phyloP scores from a whole-genome alignment of 2,888 invertebrate genomes.

The Clistopyga incitator region DNA sequence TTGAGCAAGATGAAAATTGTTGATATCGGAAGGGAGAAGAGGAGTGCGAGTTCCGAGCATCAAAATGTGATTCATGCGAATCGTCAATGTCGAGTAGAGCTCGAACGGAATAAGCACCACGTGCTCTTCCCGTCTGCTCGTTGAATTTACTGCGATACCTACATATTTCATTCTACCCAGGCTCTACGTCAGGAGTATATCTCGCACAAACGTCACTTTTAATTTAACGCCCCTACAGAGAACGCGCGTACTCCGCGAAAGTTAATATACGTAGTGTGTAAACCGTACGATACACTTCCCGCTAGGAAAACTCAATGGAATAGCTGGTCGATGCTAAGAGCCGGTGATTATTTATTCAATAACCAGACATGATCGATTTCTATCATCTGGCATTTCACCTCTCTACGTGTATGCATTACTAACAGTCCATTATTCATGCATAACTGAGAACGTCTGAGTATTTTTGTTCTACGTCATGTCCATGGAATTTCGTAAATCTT shows the following conservation, averaged over 20 bases:
- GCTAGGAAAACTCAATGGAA: not conserved
- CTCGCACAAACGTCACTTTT: conserved; percentile 40
- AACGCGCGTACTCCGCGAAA: not conserved
- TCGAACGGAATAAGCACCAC: conserved; percentile 38
- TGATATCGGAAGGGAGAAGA: not conserved
- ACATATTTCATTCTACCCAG: conserved; percentile 32
- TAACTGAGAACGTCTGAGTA: not conserved
- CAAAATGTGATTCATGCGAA: conserved; percentile 51
- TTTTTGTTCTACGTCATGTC: not conserved
- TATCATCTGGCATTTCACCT: not conserved
- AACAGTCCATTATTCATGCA: not conserved
- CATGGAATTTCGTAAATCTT: not conserved
- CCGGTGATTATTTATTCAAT: not conserved
- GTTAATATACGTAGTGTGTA: not conserved
- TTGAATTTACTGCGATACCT: conserved; percentile 52
- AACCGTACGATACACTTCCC: not conserved
- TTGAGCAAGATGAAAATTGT: conserved; percentile 20
- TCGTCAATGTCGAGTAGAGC: conserved; percentile 47
- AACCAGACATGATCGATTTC: not conserved
- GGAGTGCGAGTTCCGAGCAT: conserved; percentile 11
- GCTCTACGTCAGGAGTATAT: conserved; percentile 30
- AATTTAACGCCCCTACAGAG: conserved; percentile 38
- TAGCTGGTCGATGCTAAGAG: not conserved
- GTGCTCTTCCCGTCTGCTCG: conserved; percentile 12
- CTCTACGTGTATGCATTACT: not conserved